Percentiles rank a stretch among this genome's conserved stretches.
Conservation (phyloP, 1,140 invertebrate genomes). For the Eueides isabella region DNA sequence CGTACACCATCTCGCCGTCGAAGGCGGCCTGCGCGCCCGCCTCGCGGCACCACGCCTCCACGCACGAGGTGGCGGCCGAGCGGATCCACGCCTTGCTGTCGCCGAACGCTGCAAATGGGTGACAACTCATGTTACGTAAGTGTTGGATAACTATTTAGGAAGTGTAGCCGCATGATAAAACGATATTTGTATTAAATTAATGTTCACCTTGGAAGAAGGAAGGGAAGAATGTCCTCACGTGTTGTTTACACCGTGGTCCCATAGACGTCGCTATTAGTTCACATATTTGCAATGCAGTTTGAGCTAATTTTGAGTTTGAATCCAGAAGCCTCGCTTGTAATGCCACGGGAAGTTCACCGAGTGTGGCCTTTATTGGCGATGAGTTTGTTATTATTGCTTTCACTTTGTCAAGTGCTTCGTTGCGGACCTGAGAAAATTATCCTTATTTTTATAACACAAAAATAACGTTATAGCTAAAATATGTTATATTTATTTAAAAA, state of each 20-base stretch:
- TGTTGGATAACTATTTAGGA: too few relatives aligned
- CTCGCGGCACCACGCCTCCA: conserved; percentile 92
- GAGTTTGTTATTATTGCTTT: conserved; percentile 88
- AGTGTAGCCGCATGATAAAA: too few relatives aligned
- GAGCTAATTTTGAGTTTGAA: conserved; percentile 95
- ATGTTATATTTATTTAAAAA: too few relatives aligned
- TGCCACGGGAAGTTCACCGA: conserved; percentile 92
- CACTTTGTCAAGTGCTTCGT: conserved; percentile 92
- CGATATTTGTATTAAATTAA: not conserved
- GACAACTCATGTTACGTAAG: too few relatives aligned
- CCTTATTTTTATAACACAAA: too few relatives aligned
- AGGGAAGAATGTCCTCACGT: conserved; percentile 92
- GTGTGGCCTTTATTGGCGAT: conserved; percentile 90
- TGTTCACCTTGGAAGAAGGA: conserved; percentile 89
- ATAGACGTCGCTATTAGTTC: conserved; percentile 90
- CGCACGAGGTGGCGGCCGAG: conserved; percentile 88
- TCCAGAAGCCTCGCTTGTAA: conserved; percentile 90
- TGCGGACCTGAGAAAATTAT: conserved; percentile 88
- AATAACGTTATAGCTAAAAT: too few relatives aligned
- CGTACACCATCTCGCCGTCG: conserved; percentile 93
- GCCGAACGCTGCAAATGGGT: conserved; percentile 79
- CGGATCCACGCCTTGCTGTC: conserved; percentile 90
- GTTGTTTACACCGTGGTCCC: conserved; percentile 90
- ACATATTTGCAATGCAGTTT: conserved; percentile 91
- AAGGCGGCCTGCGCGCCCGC: conserved; percentile 92